Base-by-base conservation (phyloP, 2,888 invertebrate genomes). In the Meta bourneti region DNA sequence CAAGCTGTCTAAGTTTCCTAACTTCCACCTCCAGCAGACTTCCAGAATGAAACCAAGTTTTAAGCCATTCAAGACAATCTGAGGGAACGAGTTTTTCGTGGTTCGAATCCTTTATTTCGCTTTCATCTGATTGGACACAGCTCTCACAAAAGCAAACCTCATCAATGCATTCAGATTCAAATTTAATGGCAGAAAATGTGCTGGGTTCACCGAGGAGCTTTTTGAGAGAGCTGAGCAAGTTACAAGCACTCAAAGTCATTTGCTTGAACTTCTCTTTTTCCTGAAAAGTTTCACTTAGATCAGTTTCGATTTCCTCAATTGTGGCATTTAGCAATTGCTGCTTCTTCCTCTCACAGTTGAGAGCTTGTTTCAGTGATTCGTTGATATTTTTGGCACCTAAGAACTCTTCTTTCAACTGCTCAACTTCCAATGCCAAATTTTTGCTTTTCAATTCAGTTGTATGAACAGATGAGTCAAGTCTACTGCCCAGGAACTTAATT, bases 111-210 rank as follows among this genome's bases (percentile, higher is more conserved):
- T 20, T 7, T 5, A 54, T 74, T 19, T 61, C 74, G 48, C 19
- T 11, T 61, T 19, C 48, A 61, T 7, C 34, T 5, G 61, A 61
- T 9, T 61, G 13, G 16, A 84, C 20, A 78, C 85, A 86, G 1
- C 20, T 70, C 48, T 86, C 70, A 78, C 85, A 86, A 86, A 75
- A 86, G 70, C 85, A 86, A 51, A 13, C 54, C 7, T 86, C 69
- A 34, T 13, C n/a, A 34, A 16, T 54, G 19, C 52, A 20, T 19
- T 51, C 85, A 20, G 11, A 16, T 11, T 9, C 70, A 0, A 86
- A 49, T 1, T 8, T 20, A 6, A 78, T 51, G 7, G 20, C 20
- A 11, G 69, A 49, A 69, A 86, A 78, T 70, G 13, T 49, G 52
- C 20, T 16, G 11, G 1, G 51, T 7, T 49, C 52, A 77, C 7